Base-by-base conservation (phyloP, 2,888 invertebrate genomes). In the Dimorphilus gyrociliatus region DNA sequence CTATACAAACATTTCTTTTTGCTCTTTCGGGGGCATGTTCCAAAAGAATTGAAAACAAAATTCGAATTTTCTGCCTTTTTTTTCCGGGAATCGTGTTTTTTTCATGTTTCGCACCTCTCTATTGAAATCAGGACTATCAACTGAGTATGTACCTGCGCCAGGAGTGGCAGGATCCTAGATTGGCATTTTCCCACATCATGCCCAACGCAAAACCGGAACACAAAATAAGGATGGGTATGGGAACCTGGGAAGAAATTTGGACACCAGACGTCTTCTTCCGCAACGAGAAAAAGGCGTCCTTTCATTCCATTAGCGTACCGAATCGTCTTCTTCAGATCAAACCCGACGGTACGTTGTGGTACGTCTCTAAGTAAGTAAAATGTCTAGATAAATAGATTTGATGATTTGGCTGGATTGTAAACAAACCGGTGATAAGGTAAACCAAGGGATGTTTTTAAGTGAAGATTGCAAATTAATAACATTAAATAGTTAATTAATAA, bases 61-160 rank as follows among this genome's bases (percentile, higher is more conserved):
- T n/a, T n/a, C n/a, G n/a, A n/a, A n/a, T n/a, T n/a, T n/a, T n/a
- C n/a, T n/a, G n/a, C n/a, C n/a, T n/a, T n/a, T n/a, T n/a, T n/a
- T n/a, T n/a, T n/a, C n/a, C n/a, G n/a, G n/a, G n/a, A n/a, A n/a
- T n/a, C n/a, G n/a, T n/a, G n/a, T n/a, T n/a, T n/a, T n/a, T n/a
- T n/a, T n/a, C n/a, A n/a, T n/a, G n/a, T n/a, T n/a, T n/a, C n/a
- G n/a, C n/a, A n/a, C n/a, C n/a, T n/a, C n/a, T n/a, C n/a, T 27
- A n/a, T 21, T 21, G n/a, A 21, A 21, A 21, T 10, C 64, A 85
- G 85, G 85, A 85, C 2, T 86, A 85, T 63, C 84, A 84, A 41
- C 81, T 85, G 10, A 85, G 85, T 54, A 80, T 86, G 62, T 85
- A 85, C 63, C 70, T 85, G 48, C 84, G 84, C 40, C 84, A 85